A percentile compares a stretch with the other conserved stretches of the same genome.
phyloP scores from a whole-genome alignment of 2,888 invertebrate species.

The Antitype chi region DNA sequence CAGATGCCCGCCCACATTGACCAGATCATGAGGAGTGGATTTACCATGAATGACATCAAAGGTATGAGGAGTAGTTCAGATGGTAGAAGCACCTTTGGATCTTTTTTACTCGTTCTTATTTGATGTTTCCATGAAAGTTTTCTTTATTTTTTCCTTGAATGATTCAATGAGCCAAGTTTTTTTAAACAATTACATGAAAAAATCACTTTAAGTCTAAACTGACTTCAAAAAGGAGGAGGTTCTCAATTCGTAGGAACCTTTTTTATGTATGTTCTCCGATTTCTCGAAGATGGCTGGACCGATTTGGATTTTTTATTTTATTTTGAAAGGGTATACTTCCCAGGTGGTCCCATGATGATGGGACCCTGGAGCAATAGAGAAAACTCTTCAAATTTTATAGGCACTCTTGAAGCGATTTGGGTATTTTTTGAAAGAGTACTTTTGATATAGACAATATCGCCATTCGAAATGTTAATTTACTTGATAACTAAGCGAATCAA shows the following conservation, averaged over 20 bases:
- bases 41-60: slow-evolving; percentile 98
- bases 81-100: not conserved
- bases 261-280: too few relatives aligned
- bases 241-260: too few relatives aligned
- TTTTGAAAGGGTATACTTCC: too few relatives aligned
- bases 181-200: not conserved
- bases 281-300: too few relatives aligned
- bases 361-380: too few relatives aligned
- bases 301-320: too few relatives aligned
- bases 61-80: slow-evolving; percentile 84
- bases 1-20: slow-evolving; percentile 95
- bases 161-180: slow-evolving; percentile 1
- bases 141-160: not conserved
- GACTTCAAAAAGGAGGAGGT: too few relatives aligned
- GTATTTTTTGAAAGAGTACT: too few relatives aligned
- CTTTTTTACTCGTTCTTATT: not conserved
- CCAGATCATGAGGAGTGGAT: slow-evolving; percentile 97
- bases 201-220: not conserved
- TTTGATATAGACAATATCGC: too few relatives aligned
- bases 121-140: slow-evolving; percentile 12
- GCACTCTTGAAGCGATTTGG: too few relatives aligned
- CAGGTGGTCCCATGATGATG: too few relatives aligned
- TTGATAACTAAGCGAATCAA: not conserved
- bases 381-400: too few relatives aligned
- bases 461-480: not conserved